Evolutionary conservation across 2,888 invertebrate genomes (phyloP).

Genomic region (Atethmia centrago): DNA sequence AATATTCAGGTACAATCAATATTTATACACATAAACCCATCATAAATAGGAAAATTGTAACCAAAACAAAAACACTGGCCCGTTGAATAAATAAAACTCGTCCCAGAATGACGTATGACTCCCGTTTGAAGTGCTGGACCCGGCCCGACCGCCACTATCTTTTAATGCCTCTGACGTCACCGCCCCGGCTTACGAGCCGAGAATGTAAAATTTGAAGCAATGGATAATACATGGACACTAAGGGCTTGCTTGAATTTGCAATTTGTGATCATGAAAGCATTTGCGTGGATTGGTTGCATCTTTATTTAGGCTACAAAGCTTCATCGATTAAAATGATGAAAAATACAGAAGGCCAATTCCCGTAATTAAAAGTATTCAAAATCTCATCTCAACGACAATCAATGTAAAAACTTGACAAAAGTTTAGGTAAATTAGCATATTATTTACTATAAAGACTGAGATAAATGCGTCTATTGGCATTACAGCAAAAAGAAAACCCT

Average conservation of each 20-base stretch:
- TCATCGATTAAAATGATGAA: neutral
- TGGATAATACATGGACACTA: conserved; percentile 28
- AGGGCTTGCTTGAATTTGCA: conserved; percentile 19
- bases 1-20: conserved; percentile 25
- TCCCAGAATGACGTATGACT: conserved; percentile 43
- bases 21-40: conserved; percentile 10
- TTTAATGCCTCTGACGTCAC: conserved; percentile 55
- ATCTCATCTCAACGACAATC: too few relatives aligned
- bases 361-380: too few relatives aligned
- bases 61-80: conserved; percentile 47
- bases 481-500: too few relatives aligned
- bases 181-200: conserved; percentile 6
- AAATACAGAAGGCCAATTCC: too few relatives aligned
- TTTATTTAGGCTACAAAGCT: neutral
- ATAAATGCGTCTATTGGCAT: too few relatives aligned
- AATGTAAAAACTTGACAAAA: too few relatives aligned
- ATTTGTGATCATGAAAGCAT: conserved; percentile 1
- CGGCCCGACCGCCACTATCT: conserved; percentile 43
- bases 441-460: too few relatives aligned
- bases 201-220: conserved; percentile 32
- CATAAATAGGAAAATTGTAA: conserved; percentile 34
- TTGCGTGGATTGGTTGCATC: neutral
- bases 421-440: neutral
- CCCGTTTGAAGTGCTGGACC: conserved; percentile 40
- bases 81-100: conserved; percentile 57